Conservation (phyloP, 2,888 invertebrate species). For the Caenorhabditis macrosperma region DNA sequence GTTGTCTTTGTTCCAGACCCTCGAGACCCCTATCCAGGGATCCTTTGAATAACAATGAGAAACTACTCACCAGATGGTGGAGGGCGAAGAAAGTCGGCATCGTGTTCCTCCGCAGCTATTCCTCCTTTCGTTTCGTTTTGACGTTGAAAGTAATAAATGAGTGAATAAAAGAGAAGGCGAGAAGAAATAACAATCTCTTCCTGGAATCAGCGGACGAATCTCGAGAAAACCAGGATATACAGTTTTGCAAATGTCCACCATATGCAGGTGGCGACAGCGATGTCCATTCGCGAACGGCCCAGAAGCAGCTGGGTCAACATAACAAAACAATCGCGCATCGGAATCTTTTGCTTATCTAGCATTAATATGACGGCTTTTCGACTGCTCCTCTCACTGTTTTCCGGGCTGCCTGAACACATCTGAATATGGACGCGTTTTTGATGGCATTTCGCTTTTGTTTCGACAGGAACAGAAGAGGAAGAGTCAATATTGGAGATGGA, state of each 20-base stretch:
- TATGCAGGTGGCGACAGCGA: slow-evolving; percentile 51
- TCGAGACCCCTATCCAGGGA: background rate
- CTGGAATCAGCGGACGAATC: background rate
- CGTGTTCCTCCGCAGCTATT: slow-evolving; percentile 13
- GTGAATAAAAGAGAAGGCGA: slow-evolving; percentile 26
- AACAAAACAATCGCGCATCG: slow-evolving; percentile 56
- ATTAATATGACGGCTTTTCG: slow-evolving; percentile 48
- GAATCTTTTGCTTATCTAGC: slow-evolving; percentile 56
- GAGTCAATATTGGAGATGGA: background rate
- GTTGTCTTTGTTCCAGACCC: no score
- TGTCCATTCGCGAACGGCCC: slow-evolving; percentile 27
- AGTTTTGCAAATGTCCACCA: slow-evolving; percentile 50
- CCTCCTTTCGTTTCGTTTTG: slow-evolving; percentile 8
- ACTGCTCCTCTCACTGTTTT: slow-evolving; percentile 42
- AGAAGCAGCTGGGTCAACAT: slow-evolving; percentile 60
- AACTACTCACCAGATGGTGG: slow-evolving; percentile 48
- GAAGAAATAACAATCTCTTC: slow-evolving; percentile 7
- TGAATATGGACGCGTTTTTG: background rate
- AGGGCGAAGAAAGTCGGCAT: slow-evolving; percentile 55
- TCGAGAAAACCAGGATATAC: slow-evolving; percentile 56
- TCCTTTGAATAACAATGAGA: background rate
- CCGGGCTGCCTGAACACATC: slow-evolving; percentile 29
- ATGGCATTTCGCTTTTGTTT: slow-evolving; percentile 37
- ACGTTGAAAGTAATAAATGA: slow-evolving; percentile 45
- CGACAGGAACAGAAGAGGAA: background rate